These are phyloP conservation scores for Hypselothyrea guttata DNA, from an alignment of 2,888 invertebrate species.

Conservation along the genomic window DNA sequence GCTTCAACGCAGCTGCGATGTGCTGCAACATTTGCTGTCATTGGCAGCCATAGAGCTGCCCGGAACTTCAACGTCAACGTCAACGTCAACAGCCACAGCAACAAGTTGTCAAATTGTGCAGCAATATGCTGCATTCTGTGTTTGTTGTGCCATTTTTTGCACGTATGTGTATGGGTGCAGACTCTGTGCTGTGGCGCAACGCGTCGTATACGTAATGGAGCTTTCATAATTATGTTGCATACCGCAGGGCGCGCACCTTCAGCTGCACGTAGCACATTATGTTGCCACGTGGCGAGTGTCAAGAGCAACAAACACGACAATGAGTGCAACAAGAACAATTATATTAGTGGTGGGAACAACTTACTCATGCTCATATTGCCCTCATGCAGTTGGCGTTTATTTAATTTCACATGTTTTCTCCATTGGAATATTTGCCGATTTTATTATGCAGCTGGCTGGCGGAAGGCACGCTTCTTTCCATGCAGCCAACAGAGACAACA, in stretches of 20 bases:
- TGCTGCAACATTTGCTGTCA: conserved; percentile 48
- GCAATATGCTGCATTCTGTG: conserved; percentile 11
- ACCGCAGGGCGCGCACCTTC: conserved; percentile 28
- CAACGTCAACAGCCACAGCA: conserved; percentile 20
- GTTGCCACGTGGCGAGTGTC: conserved; percentile 19
- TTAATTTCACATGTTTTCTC: conserved; percentile 24
- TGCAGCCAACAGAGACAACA: conserved; percentile 17
- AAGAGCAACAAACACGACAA: conserved; percentile 11
- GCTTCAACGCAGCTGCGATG: conserved; percentile 28
- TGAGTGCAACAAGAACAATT: background rate
- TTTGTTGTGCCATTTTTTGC: conserved; percentile 12
- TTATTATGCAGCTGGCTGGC: conserved; percentile 18
- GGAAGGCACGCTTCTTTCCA: conserved; percentile 16
- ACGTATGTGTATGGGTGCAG: conserved; percentile 2
- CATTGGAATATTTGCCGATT: conserved; percentile 34
- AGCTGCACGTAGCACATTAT: conserved; percentile 22
- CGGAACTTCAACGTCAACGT: conserved; percentile 5
- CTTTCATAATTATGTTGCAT: conserved; percentile 45
- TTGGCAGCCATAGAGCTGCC: conserved; percentile 42
- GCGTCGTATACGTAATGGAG: conserved; percentile 28
- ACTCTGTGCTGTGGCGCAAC: background rate
- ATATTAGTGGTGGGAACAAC: background rate
- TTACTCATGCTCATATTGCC: background rate
- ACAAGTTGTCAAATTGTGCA: conserved; percentile 33
- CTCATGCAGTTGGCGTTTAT: conserved; percentile 12